Base-by-base conservation (phyloP, 2,113 vertebrate species). In the Pomatostomus ruficeps region DNA sequence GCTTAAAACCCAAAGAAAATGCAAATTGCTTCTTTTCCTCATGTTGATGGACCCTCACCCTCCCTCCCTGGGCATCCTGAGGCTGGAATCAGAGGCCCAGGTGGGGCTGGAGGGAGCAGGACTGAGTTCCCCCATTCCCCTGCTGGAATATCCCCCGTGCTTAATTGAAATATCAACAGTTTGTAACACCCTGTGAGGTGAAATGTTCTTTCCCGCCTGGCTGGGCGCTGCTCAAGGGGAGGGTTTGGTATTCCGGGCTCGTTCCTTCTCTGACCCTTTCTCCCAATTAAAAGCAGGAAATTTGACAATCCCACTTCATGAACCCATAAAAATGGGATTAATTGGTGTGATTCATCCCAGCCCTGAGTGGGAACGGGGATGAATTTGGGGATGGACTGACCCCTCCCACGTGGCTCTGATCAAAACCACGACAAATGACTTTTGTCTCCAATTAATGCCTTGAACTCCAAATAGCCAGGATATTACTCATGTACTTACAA, bases 341-440 rank as follows among this genome's bases (percentile, higher is more conserved):
- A 90, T 66, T 94, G 54, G 0, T 73, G 85, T 86, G 89, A 62
- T 35, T 94, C 71, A 91, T 95, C 94, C 85, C 21, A 88, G 82
- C 75, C 2, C 78, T 42, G 91, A 85, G 38, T 23, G 33, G 82
- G 62, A 93, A 9, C 51, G n/a, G n/a, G n/a, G n/a, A 93, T 86
- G 94, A 85, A 80, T 90, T 96, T 96, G 92, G 78, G 92, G 57
- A 62, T 80, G 88, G 78, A 73, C 75, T 97, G 94, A 95, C 95
- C 95, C 52, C 35, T 93, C 83, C 31, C 72, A 59, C 63, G 78
- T 40, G n/a, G 38, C 91, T 77, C 63, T 90, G 85, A 86, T 46
- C 88, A 85, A 93, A 96, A 94, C 90, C 91, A 88, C 88, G 91
- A 93, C 92, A 95, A 94, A 91, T 94, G 92, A 57, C 87, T 94